Evolutionary conservation across 1,140 invertebrate species (phyloP).

Genomic region (Arion vulgaris): DNA sequence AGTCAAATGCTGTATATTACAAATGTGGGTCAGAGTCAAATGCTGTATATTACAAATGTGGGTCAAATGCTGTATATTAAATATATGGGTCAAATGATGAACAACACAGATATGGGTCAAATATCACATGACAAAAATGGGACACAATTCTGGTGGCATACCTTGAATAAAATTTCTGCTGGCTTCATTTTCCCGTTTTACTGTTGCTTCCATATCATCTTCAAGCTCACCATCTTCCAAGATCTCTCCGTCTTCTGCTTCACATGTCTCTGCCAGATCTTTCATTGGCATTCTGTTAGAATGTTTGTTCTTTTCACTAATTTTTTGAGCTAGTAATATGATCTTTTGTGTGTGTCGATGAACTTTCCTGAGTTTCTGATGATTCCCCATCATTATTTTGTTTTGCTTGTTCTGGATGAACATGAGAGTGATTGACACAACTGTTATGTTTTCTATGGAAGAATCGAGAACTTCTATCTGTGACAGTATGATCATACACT

Average conservation of each 20-base stretch:
- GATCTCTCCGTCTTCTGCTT: conserved; percentile 31
- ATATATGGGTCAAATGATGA: no score
- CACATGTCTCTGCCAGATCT: background rate
- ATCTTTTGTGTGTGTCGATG: background rate
- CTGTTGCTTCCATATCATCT: background rate
- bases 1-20: no score
- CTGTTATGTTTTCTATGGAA: no score
- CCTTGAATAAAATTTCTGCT: background rate
- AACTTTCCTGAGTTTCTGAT: background rate
- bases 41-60: no score
- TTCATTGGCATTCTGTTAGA: background rate
- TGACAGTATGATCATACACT: background rate
- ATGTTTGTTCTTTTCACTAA: background rate
- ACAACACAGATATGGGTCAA: no score
- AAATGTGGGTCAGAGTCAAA: no score
- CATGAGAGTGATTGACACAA: no score
- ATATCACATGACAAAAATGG: no score
- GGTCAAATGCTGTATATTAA: no score
- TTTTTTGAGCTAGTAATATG: background rate
- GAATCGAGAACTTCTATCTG: no score
- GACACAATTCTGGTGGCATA: background rate
- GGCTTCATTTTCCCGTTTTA: background rate
- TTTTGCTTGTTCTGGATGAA: background rate
- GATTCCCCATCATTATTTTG: background rate
- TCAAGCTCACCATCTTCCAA: conserved; percentile 27